Conservation (phyloP, 1,140 invertebrate species). For the Lepidostoma basale region DNA sequence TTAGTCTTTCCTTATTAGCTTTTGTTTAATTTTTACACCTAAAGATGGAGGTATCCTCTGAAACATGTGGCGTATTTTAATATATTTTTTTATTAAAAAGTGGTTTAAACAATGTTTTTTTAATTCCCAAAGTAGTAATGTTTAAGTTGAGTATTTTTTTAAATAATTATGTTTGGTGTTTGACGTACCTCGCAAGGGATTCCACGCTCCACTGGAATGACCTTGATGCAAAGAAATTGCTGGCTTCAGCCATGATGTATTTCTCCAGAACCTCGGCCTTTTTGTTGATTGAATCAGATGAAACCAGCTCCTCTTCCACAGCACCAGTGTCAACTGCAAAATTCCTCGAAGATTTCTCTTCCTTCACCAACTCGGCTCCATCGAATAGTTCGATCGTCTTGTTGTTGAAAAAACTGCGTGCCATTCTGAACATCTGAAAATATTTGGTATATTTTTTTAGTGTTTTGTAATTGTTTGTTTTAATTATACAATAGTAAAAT, state of each 20-base stretch:
- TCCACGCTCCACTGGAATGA: constrained; percentile 35
- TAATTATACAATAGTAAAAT: neutral
- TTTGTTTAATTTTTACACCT: too few relatives aligned
- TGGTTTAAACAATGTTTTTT: too few relatives aligned
- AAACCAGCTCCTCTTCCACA: constrained; percentile 41
- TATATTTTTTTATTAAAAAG: too few relatives aligned
- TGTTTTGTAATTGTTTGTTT: neutral
- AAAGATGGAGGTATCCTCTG: too few relatives aligned
- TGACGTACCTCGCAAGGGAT: constrained; percentile 27
- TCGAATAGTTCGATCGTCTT: constrained; percentile 64
- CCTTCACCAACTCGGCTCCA: constrained; percentile 65
- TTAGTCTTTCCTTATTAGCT: too few relatives aligned
- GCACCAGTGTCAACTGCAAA: constrained; percentile 49
- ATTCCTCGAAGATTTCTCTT: constrained; percentile 51
- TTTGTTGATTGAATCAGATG: constrained; percentile 51
- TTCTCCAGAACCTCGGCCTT: constrained; percentile 66
- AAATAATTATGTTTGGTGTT: too few relatives aligned
- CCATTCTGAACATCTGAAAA: constrained; percentile 62
- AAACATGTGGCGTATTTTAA: too few relatives aligned
- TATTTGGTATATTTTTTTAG: neutral
- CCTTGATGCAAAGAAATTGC: constrained; percentile 60
- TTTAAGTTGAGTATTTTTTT: too few relatives aligned
- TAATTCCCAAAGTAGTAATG: too few relatives aligned
- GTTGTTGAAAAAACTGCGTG: constrained; percentile 67
- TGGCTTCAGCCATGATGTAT: constrained; percentile 62